phyloP scores from a whole-genome alignment of 2,113 vertebrate genomes.

The Halcyon senegalensis region DNA sequence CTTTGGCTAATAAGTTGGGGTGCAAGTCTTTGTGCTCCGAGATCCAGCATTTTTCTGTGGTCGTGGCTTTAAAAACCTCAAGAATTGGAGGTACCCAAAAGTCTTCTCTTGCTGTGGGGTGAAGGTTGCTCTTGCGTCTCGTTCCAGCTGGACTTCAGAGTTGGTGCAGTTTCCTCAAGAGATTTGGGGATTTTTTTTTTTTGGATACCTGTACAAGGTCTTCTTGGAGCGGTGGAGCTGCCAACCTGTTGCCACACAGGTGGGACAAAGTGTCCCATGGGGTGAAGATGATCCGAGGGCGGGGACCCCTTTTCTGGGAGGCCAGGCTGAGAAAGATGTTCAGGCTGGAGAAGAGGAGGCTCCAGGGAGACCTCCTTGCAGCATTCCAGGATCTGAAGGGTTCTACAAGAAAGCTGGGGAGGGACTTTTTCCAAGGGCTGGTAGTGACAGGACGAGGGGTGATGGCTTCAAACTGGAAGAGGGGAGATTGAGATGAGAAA shows the following conservation, averaged over 20 bases:
- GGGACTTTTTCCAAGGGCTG: too few relatives aligned
- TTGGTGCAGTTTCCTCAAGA: background rate
- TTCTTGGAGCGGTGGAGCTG: background rate
- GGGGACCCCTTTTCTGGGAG: too few relatives aligned
- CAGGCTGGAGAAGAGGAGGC: too few relatives aligned
- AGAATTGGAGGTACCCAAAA: background rate
- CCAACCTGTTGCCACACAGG: fast-evolving
- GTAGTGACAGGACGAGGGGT: too few relatives aligned
- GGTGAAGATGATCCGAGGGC: too few relatives aligned
- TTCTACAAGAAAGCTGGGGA: too few relatives aligned
- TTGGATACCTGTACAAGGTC: background rate
- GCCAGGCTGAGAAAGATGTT: too few relatives aligned
- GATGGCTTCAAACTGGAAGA: too few relatives aligned
- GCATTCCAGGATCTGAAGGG: too few relatives aligned
- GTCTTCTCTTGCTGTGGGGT: too few relatives aligned
- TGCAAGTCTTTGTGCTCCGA: background rate
- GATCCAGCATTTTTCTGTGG: background rate
- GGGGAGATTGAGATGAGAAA: too few relatives aligned
- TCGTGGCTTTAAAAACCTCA: background rate
- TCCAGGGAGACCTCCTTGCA: too few relatives aligned
- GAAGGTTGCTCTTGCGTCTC: background rate
- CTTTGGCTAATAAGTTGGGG: background rate
- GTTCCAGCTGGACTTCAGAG: background rate
- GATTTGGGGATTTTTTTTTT: background rate
- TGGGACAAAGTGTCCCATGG: background rate